Evolutionary conservation across 2,113 vertebrate species (phyloP), one percentile per base, ranked within the genome.

Genomic region (Corynorhinus townsendii): DNA sequence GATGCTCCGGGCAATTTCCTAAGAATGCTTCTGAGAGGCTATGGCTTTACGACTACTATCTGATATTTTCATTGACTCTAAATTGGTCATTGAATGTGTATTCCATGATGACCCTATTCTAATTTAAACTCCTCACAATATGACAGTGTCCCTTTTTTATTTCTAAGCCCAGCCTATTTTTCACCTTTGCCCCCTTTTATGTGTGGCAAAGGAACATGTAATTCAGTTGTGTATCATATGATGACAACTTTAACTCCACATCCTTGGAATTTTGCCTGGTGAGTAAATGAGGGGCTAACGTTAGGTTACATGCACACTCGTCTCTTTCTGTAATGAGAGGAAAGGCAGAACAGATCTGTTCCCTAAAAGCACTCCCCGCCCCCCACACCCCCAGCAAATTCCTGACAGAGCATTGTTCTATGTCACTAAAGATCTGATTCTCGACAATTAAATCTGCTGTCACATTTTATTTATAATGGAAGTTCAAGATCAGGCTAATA

Each of bases 251-350:
- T 54, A 88, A 96, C 85, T 93, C 87, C 33, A 15, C 7, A 56
- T 87, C 76, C 88, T 96, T 96, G 92, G 92, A 94, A 94, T 77
- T 93, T 89, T 92, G 85, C 89, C 94, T 95, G 75, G 59, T 59
- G 45, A 94, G 49, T 72, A 54, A 80, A 69, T 33, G 47, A 95
- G 79, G 72, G 81, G 22, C 54, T 62, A 49, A 49, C 30, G 30
- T 56, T 83, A 64, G 80, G 76, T 94, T 80, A 26, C 33, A 22
- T 30, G 33, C 35, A 49, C 14, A 71, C 49, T 69, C 4, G 0
- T 45, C 19, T 89, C 80, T 52, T 64, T 81, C 72, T 86, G 40
- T 43, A 49, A 33, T 19, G 68, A 91, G 56, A 86, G 71, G 64
- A 76, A 62, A 95, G 49, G 7, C 28, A 66, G 20, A 64, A 40